Evolutionary conservation across 2,797 vertebrate genomes (phyloP).

Genomic region (Coendou prehensilis): DNA sequence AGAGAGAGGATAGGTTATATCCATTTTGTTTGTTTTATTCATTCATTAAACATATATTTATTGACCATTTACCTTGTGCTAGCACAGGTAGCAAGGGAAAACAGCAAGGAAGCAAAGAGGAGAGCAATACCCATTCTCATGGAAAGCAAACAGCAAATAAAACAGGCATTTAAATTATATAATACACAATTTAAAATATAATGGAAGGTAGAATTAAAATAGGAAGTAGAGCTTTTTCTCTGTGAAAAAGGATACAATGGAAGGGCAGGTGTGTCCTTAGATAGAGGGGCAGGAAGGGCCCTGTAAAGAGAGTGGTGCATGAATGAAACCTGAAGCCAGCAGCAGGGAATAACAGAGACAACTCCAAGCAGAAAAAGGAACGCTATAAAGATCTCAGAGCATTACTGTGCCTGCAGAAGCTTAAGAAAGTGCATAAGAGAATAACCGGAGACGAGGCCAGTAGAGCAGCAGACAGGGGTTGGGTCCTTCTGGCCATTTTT

Average conservation of each 20-base stretch:
- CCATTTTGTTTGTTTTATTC: neutral
- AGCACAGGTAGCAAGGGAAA: neutral
- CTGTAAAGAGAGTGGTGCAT: fast-evolving
- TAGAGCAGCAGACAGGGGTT: neutral
- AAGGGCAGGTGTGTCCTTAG: neutral
- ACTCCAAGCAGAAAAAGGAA: neutral
- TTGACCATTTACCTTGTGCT: neutral
- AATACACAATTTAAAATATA: neutral
- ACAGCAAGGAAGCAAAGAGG: neutral
- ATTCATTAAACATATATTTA: neutral
- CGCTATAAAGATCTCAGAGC: neutral
- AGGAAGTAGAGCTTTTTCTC: neutral
- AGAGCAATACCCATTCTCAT: neutral
- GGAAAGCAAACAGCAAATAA: slow-evolving; percentile 1
- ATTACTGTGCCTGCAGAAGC: neutral
- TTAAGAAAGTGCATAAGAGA: neutral
- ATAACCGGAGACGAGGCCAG: neutral
- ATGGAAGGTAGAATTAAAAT: neutral
- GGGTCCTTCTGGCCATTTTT: neutral
- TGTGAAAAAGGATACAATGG: neutral
- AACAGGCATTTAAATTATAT: neutral
- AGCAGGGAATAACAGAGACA: fast-evolving
- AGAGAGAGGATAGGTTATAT: neutral
- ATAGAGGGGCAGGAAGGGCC: neutral
- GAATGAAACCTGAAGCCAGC: neutral